Conservation (phyloP, 2,888 invertebrate species). For the Dysmachus trigonus region DNA sequence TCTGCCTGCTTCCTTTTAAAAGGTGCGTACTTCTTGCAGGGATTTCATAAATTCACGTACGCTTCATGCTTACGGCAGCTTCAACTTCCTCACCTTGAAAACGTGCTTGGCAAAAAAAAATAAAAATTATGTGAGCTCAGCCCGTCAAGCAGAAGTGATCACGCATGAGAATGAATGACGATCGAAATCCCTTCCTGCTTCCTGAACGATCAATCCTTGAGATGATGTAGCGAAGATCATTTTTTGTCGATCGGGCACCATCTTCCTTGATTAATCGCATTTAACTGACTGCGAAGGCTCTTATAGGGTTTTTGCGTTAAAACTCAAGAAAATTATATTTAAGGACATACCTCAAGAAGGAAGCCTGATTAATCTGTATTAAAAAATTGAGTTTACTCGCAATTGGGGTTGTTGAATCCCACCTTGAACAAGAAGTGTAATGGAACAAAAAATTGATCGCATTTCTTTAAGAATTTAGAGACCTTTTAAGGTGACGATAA, state of each 20-base stretch:
- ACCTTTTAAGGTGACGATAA: background rate
- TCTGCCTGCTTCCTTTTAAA: conserved; percentile 9
- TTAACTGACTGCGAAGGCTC: background rate
- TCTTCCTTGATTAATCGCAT: conserved; percentile 38
- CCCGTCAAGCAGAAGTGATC: conserved; percentile 9
- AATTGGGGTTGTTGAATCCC: conserved; percentile 11
- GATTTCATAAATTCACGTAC: background rate
- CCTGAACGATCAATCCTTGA: background rate
- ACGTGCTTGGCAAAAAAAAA: background rate
- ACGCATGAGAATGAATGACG: conserved; percentile 1
- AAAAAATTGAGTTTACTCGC: background rate
- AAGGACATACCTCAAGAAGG: background rate
- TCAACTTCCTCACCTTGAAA: conserved; percentile 38
- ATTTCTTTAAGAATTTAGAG: background rate
- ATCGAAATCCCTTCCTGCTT: background rate
- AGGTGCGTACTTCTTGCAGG: background rate
- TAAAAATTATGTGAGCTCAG: background rate
- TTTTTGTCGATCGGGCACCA: background rate
- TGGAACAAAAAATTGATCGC: background rate
- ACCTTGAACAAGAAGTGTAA: background rate
- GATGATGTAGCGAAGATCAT: background rate
- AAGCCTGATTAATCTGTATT: conserved; percentile 23
- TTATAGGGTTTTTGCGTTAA: background rate
- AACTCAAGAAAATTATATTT: background rate
- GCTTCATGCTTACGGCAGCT: conserved; percentile 26